Percentiles rank a stretch among this genome's conserved stretches.
Conservation (phyloP, 2,888 invertebrate species). For the Aleiodes leptofemur region DNA sequence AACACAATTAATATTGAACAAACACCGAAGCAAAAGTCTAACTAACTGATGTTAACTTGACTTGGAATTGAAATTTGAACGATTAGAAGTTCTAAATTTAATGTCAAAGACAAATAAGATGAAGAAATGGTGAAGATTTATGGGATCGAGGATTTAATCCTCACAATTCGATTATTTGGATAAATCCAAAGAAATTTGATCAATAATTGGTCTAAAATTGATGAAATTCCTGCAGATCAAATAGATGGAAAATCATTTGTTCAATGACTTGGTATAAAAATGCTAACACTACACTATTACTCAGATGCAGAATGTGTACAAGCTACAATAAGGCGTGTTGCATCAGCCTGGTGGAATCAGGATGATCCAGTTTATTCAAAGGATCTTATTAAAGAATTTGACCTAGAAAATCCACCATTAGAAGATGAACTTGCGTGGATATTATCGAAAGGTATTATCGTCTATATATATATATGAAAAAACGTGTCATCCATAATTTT, state of each 20-base stretch:
- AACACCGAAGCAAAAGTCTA: neutral
- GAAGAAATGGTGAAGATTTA: no score
- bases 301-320: slow-evolving; percentile 79
- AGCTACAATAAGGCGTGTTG: slow-evolving; percentile 65
- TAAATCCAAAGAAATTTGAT: no score
- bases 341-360: slow-evolving; percentile 78
- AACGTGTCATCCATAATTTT: neutral
- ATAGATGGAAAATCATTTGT: slow-evolving; percentile 19
- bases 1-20: neutral
- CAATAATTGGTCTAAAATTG: no score
- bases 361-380: slow-evolving; percentile 83
- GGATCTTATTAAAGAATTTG: slow-evolving; percentile 93
- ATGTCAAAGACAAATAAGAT: no score
- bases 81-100: no score
- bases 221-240: no score
- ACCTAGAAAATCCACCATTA: slow-evolving; percentile 85
- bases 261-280: slow-evolving; percentile 68
- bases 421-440: slow-evolving; percentile 86
- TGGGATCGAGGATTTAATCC: no score
- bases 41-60: neutral
- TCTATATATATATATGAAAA: neutral
- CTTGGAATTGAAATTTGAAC: no score
- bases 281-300: slow-evolving; percentile 90
- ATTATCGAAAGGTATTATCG: slow-evolving; percentile 79
- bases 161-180: no score